A percentile compares a stretch with the other conserved stretches of the same genome.
phyloP scores from a whole-genome alignment of 1,140 invertebrate genomes.

The Metopolophium dirhodum region DNA sequence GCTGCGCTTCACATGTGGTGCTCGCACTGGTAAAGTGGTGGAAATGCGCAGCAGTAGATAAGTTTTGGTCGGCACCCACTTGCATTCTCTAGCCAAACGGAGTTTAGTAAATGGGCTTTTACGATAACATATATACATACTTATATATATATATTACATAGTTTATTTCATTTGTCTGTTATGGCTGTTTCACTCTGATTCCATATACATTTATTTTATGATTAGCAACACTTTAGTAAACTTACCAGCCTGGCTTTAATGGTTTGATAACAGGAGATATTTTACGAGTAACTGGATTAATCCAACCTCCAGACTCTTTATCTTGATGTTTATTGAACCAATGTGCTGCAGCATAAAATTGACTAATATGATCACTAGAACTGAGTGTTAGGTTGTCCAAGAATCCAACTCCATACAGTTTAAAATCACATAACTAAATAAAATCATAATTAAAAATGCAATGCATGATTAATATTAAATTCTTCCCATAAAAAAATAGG shows the following conservation, averaged over 20 bases:
- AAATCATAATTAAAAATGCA: neutral
- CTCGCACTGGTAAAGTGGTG: too few relatives aligned
- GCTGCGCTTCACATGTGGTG: too few relatives aligned
- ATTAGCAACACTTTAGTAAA: neutral
- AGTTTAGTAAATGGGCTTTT: too few relatives aligned
- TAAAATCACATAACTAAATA: slow-evolving; percentile 64
- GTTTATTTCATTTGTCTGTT: too few relatives aligned
- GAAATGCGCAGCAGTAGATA: too few relatives aligned
- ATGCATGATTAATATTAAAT: neutral
- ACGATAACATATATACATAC: too few relatives aligned
- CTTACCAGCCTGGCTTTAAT: slow-evolving; percentile 83
- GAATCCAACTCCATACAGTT: slow-evolving; percentile 77
- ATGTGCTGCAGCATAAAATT: slow-evolving; percentile 90
- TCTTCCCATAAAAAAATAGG: neutral
- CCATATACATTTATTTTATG: too few relatives aligned
- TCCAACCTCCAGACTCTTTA: slow-evolving; percentile 81
- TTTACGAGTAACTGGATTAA: slow-evolving; percentile 82
- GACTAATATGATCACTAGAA: slow-evolving; percentile 82
- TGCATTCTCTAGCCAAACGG: too few relatives aligned
- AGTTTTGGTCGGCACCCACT: too few relatives aligned
- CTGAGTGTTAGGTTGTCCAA: slow-evolving; percentile 84
- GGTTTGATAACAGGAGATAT: slow-evolving; percentile 76
- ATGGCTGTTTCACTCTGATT: too few relatives aligned
- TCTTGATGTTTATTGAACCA: slow-evolving; percentile 93
- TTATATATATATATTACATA: too few relatives aligned